Percentiles rank a stretch among this genome's conserved stretches.
phyloP scores from a whole-genome alignment of 2,888 invertebrate species.

The Escarpia spicata region DNA sequence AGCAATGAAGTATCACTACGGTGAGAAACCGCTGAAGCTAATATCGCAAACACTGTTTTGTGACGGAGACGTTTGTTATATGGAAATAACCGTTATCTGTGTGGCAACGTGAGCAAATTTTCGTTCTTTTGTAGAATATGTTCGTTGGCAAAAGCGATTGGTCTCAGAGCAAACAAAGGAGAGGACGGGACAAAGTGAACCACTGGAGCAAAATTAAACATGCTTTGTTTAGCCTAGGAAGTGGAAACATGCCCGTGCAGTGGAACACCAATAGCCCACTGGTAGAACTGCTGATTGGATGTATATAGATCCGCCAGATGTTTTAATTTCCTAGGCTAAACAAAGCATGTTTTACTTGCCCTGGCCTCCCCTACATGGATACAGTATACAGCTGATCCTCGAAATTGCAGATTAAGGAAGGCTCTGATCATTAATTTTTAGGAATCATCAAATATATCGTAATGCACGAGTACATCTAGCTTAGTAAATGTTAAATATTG shows the following conservation, averaged over 20 bases:
- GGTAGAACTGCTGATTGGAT: too few species aligned
- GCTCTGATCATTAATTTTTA: not conserved
- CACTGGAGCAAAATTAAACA: too few species aligned
- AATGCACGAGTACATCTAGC: not conserved
- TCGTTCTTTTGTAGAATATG: not conserved
- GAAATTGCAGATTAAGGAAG: not conserved
- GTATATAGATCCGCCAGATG: too few species aligned
- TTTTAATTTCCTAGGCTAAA: too few species aligned
- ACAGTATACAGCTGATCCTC: not conserved
- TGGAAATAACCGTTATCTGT: not conserved
- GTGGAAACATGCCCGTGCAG: too few species aligned
- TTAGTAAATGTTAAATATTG: not conserved
- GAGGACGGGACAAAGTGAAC: too few species aligned
- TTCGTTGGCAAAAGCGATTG: not conserved
- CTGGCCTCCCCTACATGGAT: not conserved
- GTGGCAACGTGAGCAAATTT: not conserved
- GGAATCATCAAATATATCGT: not conserved
- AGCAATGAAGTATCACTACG: too few species aligned
- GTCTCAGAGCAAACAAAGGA: too few species aligned
- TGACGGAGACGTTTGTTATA: not conserved
- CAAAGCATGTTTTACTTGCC: too few species aligned
- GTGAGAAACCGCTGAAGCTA: too few species aligned
- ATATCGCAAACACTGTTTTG: not conserved
- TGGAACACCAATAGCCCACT: too few species aligned
- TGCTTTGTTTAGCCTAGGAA: too few species aligned